Conservation (phyloP, 2,797 vertebrate genomes). For the Lithobates sylvaticus region DNA sequence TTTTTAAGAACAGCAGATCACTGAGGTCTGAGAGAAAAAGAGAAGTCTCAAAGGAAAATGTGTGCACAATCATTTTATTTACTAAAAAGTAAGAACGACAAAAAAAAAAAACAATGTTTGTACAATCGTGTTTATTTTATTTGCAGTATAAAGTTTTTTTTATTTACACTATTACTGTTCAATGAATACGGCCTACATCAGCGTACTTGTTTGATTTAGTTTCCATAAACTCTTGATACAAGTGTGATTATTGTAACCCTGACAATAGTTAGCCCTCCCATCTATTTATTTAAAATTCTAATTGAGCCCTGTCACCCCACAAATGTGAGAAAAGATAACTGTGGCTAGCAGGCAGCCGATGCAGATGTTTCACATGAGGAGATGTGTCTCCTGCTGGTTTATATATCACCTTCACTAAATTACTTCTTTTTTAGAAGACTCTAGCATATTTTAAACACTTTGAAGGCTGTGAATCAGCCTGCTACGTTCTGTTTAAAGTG, state of each 20-base stretch:
- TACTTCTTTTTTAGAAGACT: too few species aligned
- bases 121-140: too few species aligned
- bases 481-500: too few species aligned
- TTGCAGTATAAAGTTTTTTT: background rate
- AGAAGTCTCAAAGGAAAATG: too few species aligned
- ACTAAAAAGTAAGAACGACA: too few species aligned
- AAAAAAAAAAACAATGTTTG: too few species aligned
- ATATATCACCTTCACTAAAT: background rate
- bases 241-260: background rate
- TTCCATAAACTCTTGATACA: conserved; percentile 1
- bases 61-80: too few species aligned
- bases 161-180: background rate
- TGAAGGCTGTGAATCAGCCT: too few species aligned
- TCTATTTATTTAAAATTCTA: conserved; percentile 1
- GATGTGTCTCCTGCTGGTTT: background rate
- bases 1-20: too few species aligned
- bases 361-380: background rate
- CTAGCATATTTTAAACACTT: too few species aligned
- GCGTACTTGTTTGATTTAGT: background rate
- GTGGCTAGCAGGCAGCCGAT: background rate
- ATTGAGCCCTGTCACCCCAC: background rate
- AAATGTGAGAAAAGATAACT: conserved; percentile 11
- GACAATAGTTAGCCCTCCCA: background rate
- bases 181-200: background rate
- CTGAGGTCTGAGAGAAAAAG: too few species aligned